phyloP scores from a whole-genome alignment of 1,140 invertebrate genomes.

The Zaprionus tsacasi region DNA sequence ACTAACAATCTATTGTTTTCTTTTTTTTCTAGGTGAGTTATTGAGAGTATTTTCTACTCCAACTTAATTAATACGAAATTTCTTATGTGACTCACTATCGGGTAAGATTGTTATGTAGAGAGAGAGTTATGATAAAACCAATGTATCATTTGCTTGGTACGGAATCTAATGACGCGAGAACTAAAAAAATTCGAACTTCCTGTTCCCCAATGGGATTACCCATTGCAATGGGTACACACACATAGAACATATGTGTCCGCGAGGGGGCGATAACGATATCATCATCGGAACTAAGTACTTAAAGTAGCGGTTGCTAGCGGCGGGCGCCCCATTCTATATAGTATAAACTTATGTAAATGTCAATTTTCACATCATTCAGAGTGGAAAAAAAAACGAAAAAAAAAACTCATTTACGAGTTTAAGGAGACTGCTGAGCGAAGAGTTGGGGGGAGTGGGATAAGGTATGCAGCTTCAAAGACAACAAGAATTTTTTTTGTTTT shows the following conservation, averaged over 20 bases:
- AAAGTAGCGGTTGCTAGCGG: neutral
- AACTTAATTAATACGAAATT: neutral
- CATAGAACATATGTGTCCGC: constrained; percentile 8
- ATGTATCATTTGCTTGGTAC: neutral
- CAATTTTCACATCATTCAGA: constrained; percentile 51
- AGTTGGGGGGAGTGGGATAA: neutral
- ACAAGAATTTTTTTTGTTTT: constrained; percentile 17
- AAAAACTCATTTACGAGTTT: constrained; percentile 33
- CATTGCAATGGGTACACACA: constrained; percentile 1
- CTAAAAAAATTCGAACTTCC: constrained; percentile 17
- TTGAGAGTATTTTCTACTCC: no score
- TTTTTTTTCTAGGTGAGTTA: constrained; percentile 62
- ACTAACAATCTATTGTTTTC: neutral
- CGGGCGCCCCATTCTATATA: constrained; percentile 5
- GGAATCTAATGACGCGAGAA: neutral
- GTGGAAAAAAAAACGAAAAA: neutral
- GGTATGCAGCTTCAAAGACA: constrained; percentile 21
- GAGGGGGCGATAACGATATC: constrained; percentile 38
- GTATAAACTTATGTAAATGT: constrained; percentile 33
- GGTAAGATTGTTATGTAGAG: neutral
- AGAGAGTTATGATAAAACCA: neutral
- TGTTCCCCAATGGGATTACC: constrained; percentile 17
- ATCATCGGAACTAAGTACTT: constrained; percentile 36
- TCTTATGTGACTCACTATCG: neutral
- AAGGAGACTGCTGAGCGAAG: neutral